phyloP scores from a whole-genome alignment of 2,113 vertebrate genomes.

The Callipepla californica region DNA sequence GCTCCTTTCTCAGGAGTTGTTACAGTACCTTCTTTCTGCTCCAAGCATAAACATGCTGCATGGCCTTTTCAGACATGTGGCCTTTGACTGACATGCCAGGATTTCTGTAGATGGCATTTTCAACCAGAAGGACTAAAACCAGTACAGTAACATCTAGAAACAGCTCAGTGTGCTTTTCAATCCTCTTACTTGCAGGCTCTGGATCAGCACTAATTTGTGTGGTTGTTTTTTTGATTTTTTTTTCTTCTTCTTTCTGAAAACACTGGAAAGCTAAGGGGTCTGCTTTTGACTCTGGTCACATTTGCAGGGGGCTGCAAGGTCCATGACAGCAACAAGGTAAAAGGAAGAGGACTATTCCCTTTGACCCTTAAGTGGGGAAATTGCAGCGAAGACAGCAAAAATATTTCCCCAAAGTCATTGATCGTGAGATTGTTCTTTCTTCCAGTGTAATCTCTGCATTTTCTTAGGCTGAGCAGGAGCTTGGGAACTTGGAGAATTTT shows the following conservation, averaged over 20 bases:
- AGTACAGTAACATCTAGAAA: not conserved
- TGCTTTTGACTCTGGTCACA: not conserved
- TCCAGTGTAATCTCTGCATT: not conserved
- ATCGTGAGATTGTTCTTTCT: not conserved
- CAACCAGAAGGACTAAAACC: not conserved
- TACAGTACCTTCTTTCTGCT: not conserved
- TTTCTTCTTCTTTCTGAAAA: not conserved
- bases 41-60: not conserved
- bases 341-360: not conserved
- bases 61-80: not conserved
- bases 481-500: not conserved
- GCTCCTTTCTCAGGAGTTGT: not conserved
- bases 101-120: not conserved
- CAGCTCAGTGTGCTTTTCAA: not conserved
- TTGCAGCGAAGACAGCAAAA: not conserved
- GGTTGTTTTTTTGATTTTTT: not conserved
- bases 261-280: not conserved
- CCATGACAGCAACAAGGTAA: not conserved
- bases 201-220: not conserved
- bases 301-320: not conserved
- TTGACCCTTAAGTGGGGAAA: not conserved
- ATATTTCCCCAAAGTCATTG: not conserved
- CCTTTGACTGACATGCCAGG: not conserved
- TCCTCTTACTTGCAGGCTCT: not conserved
- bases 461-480: not conserved